phyloP scores from a whole-genome alignment of 2,113 vertebrate genomes.

The Myocastor coypus region DNA sequence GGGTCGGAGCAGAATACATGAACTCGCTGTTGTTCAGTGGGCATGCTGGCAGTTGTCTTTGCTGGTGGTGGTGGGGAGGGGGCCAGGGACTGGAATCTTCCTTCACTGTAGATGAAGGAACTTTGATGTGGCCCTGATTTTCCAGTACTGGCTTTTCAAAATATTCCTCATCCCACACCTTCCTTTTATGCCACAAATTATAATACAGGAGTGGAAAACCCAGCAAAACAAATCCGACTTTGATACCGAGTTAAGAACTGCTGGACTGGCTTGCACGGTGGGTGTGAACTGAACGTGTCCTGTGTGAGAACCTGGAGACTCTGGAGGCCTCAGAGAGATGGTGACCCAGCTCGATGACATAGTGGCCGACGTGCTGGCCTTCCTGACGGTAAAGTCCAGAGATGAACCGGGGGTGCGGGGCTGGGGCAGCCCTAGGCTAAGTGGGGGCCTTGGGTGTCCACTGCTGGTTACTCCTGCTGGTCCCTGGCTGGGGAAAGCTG shows the following conservation, averaged over 20 bases:
- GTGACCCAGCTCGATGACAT: not conserved
- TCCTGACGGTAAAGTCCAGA: not conserved
- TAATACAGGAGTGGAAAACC: not conserved
- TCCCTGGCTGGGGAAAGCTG: not conserved
- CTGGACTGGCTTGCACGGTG: fast-evolving
- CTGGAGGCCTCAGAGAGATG: not conserved
- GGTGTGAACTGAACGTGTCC: fast-evolving
- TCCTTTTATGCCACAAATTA: not conserved
- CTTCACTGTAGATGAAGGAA: not conserved
- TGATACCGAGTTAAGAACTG: fast-evolving
- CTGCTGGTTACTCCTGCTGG: not conserved
- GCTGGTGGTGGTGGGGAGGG: too few relatives aligned
- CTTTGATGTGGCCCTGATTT: not conserved
- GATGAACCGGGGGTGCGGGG: too few relatives aligned
- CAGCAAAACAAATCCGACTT: fast-evolving
- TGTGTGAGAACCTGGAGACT: too few relatives aligned
- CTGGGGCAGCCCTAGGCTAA: not conserved
- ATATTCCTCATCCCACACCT: not conserved
- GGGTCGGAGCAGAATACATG: not conserved
- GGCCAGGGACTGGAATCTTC: not conserved
- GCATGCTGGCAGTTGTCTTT: fast-evolving
- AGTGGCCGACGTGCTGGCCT: not conserved
- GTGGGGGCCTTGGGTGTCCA: not conserved
- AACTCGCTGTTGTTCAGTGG: not conserved
- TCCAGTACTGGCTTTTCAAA: not conserved